Base-by-base conservation (phyloP, 1,140 invertebrate species). In the Lepidurus arcticus region DNA sequence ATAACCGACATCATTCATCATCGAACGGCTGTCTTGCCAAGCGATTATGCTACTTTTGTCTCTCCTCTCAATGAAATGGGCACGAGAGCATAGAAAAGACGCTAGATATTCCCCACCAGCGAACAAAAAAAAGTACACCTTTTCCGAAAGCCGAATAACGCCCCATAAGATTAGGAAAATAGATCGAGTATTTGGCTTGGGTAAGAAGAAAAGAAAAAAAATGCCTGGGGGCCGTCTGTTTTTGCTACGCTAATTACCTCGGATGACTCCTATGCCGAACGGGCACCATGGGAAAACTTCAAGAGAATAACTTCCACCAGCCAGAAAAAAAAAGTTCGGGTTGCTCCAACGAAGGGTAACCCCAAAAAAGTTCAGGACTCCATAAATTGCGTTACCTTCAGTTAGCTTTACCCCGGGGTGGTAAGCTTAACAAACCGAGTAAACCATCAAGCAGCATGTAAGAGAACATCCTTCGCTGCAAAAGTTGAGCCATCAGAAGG, bases 401-500 rank as follows among this genome's bases (percentile, higher is more conserved):
- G n/a, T 65, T 65, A 65, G 53, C 21, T 65, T 65, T 9, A 65
- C 16, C 53, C 53, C 6, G 21, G 53, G 53, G 53, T 65, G 53
- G 53, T 7, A 65, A 65, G 53, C 53, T 21, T 65, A 65, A 65
- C 53, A 65, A 65, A 65, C 53, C 53, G 53, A 21, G 53, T 11
- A 65, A 65, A 65, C 53, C 53, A 65, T 13, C 53, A 21, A 65
- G 53, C 53, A 65, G 53, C 53, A 65, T 21, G 53, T 65, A 65
- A 65, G 53, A n/a, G 53, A 65, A 13, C 53, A 13, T 65, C 53
- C 6, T 65, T 13, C 16, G n/a, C 53, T 21, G 53, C 53, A 13
- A 65, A 65, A 65, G 53, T 65, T 65, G 53, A 65, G 53, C 53
- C 53, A 65, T 65, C 53, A 65, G 53, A 13, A 65, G n/a, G 53